Evolutionary conservation across 2,113 vertebrate species (phyloP), one percentile per base, ranked within the genome.

Genomic region (Ammospiza caudacuta): DNA sequence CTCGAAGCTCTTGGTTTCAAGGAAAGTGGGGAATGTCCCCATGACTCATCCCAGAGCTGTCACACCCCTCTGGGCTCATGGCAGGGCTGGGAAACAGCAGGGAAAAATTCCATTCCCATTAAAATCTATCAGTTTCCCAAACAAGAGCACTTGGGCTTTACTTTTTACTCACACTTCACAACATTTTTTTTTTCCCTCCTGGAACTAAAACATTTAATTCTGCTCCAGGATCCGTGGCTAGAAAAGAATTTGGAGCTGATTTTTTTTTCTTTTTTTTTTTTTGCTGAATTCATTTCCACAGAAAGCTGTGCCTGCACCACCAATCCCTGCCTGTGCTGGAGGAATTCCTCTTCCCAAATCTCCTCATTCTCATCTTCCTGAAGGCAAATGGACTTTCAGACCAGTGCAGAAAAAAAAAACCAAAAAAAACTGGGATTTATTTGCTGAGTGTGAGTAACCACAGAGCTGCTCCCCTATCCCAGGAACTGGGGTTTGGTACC

Each of bases 1-100:
- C 94, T 93, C 9, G 24, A 91, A 94, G 82, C 23, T 37, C 23
- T 87, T 5, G 51, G 80, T 81, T 95, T 95, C 89, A 78, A 88
- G 67, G 83, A 9, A 94, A 96, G 79, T 2, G 12, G 69, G 94
- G 92, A 88, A 86, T 49, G 73, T 90, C 95, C 72, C 3, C 33
- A 37, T 94, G 90, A 95, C 57, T 94, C 94, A 94, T 74, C 58
- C 15, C 5, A 11, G 73, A 62, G 78, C 74, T 67, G 7, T 63
- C 91, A 86, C 77, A 75, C 43, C 76, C 90, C 81, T 24, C 64
- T 2, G 3, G 84, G 87, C 66, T 75, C n/a, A 9, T 2, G 67
- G 74, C 92, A 83, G 46, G 16, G 14, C 85, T 80, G 90, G 64
- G 83, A 94, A 92, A 35, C 28, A 44, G 39, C 58, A 66, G 62